Evolutionary conservation across 2,113 vertebrate genomes (phyloP).

Genomic region (Craseonycteris thonglongyai): DNA sequence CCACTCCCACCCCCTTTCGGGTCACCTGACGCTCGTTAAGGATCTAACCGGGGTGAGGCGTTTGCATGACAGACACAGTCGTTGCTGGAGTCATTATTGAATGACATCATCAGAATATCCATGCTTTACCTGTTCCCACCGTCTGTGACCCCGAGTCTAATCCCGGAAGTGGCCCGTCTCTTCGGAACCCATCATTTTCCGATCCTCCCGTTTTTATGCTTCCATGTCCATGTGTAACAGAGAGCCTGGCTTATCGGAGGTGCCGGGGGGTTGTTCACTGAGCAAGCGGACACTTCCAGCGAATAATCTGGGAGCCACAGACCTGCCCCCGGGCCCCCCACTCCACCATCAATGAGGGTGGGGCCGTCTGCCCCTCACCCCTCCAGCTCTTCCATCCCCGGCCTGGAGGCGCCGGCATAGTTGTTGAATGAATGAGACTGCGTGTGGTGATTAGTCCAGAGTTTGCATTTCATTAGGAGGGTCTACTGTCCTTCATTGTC

Average conservation of each 20-base stretch:
- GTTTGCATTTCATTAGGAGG: neutral
- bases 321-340: neutral
- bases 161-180: neutral
- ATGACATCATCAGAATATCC: neutral
- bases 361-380: fast-evolving
- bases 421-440: neutral
- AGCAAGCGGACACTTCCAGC: neutral
- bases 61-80: neutral
- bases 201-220: neutral
- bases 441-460: neutral
- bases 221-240: neutral
- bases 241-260: neutral
- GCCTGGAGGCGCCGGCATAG: fast-evolving
- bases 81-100: neutral
- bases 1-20: neutral
- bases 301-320: too few species aligned
- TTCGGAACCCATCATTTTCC: neutral
- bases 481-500: neutral
- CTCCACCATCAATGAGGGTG: neutral
- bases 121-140: neutral
- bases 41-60: neutral
- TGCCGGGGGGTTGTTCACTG: neutral
- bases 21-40: neutral
- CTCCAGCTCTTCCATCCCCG: neutral
- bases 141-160: neutral